Base-by-base conservation (phyloP, 2,113 vertebrate species). In the Columba livia region DNA sequence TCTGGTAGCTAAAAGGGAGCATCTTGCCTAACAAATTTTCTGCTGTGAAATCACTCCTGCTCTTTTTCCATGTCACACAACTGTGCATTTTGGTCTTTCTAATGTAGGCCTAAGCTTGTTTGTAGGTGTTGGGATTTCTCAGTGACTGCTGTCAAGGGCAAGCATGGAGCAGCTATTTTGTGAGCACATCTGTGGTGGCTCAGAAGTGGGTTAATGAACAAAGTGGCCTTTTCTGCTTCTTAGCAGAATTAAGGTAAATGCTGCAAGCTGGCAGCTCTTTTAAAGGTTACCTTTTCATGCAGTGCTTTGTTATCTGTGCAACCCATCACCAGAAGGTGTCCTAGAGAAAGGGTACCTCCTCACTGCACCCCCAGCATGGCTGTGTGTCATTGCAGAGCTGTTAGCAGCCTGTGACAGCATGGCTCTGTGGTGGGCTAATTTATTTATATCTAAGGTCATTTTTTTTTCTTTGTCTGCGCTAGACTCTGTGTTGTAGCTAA, bases 101-200 rank as follows among this genome's bases (percentile, higher is more conserved):
- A 28, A 54, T 7, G 16, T 44, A 70, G 31, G 12, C 31, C 36
- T 69, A 9, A 89, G n/a, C 7, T 71, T 72, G 11, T 64, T 82
- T 88, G 48, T 67, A 79, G 66, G 29, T 75, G 24, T 61, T 85
- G 44, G 79, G 79, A 82, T 90, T 90, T 83, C 75, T 72, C 75
- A 42, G 50, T 72, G 74, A 34, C 26, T 11, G 0, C 11, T 72
- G 54, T 79, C 62, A 82, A 57, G 74, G 82, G 48, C 60, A 64
- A 29, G 13, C n/a, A 20, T 8, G 15, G 50, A 40, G 18, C 28
- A 69, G 29, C 50, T 73, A 4, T 69, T 38, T 58, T 48, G 38
- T 83, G 69, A 67, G 42, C 25, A 53, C 9, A 6, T 71, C 29
- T 34, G 17, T 62, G 60, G 60, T 65, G 32, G 17, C 79, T 65